Evolutionary conservation across 2,113 vertebrate species (phyloP).

Genomic region (Maylandia zebra): DNA sequence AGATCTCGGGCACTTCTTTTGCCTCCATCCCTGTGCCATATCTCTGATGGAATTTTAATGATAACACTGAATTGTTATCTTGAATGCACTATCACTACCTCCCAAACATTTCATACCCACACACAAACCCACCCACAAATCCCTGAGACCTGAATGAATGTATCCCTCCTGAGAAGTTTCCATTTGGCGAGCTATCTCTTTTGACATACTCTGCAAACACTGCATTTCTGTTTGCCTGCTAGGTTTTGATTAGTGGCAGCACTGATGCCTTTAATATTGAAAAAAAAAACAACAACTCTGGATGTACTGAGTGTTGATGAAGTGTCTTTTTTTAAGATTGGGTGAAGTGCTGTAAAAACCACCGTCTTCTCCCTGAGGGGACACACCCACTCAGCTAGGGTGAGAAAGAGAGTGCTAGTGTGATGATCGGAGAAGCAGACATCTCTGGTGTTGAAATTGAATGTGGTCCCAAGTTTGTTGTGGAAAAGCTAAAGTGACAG

Average conservation of each 20-base stretch:
- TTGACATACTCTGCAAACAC: conserved; percentile 42
- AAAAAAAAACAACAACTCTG: conserved; percentile 6
- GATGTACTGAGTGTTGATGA: conserved; percentile 56
- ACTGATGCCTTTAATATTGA: conserved; percentile 41
- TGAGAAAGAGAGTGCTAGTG: conserved; percentile 7
- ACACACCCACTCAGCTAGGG: conserved; percentile 48
- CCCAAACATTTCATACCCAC: conserved; percentile 6
- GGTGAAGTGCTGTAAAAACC: conserved; percentile 65
- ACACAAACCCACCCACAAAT: background rate
- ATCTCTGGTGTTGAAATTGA: conserved; percentile 72
- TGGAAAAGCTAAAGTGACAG: conserved; percentile 73
- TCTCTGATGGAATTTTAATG: conserved; percentile 61
- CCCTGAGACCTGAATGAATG: background rate
- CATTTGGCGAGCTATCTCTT: conserved; percentile 28
- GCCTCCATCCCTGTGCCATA: conserved; percentile 1
- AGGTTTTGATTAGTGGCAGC: conserved; percentile 43
- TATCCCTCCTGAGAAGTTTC: conserved; percentile 33
- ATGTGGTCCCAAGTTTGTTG: conserved; percentile 71
- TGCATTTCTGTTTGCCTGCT: conserved; percentile 39
- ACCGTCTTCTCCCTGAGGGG: conserved; percentile 50
- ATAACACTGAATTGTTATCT: conserved; percentile 45
- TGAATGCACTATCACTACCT: background rate
- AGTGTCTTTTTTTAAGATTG: conserved; percentile 53
- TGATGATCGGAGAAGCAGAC: conserved; percentile 61
- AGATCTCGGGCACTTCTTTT: conserved; percentile 43